Conservation (phyloP, 2,113 vertebrate species). For the Ciconia boyciana region DNA sequence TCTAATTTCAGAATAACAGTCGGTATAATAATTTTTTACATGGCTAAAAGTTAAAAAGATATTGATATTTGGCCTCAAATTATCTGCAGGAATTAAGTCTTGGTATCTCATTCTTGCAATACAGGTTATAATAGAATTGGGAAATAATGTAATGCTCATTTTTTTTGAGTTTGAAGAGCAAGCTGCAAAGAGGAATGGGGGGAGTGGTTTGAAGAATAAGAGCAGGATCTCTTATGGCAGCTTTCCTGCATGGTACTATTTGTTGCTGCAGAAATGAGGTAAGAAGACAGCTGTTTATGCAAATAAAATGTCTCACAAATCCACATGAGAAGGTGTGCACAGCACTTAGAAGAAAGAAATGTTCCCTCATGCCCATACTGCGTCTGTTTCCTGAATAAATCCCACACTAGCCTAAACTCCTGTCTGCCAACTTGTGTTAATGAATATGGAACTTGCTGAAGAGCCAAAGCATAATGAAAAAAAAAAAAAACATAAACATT, state of each 20-base stretch:
- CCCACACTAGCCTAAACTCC: constrained; percentile 5
- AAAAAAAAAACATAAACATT: not conserved
- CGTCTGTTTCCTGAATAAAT: constrained; percentile 39
- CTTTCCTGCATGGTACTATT: constrained; percentile 11
- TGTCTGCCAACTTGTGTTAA: constrained; percentile 46
- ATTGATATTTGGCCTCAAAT: not conserved
- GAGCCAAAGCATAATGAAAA: constrained; percentile 11
- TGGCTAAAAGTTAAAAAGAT: not conserved
- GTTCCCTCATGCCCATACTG: constrained; percentile 37
- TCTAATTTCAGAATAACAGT: constrained; percentile 4
- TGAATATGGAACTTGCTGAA: constrained; percentile 52
- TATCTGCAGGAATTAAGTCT: not conserved
- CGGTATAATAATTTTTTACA: not conserved
- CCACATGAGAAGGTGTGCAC: constrained; percentile 64
- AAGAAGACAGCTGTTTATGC: constrained; percentile 67
- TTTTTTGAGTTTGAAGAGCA: not conserved
- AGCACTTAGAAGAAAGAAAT: constrained; percentile 49
- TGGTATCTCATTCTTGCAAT: not conserved
- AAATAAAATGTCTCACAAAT: constrained; percentile 65
- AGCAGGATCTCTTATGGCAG: constrained; percentile 40
- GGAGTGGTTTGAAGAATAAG: not conserved
- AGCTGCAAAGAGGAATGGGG: not conserved
- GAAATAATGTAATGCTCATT: not conserved
- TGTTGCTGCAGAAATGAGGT: constrained; percentile 37
- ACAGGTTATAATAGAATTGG: not conserved